phyloP scores from a whole-genome alignment of 1,140 invertebrate genomes.

The Idris sp. region DNA sequence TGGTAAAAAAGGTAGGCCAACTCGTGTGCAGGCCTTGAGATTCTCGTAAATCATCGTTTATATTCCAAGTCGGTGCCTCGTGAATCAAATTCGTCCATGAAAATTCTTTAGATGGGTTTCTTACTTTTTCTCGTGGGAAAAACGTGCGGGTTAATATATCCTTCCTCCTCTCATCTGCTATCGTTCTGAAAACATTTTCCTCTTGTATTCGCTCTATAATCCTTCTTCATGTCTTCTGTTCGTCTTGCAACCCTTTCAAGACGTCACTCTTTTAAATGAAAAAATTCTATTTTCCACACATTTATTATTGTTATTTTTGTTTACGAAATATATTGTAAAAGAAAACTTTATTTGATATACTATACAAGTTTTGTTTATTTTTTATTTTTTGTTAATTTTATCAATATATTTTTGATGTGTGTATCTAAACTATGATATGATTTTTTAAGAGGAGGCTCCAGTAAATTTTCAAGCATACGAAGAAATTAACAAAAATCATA shows the following conservation, averaged over 20 bases:
- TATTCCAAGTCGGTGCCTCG: conserved; percentile 68
- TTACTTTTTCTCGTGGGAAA: conserved; percentile 53
- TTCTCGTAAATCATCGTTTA: conserved; percentile 71
- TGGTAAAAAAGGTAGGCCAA: conserved; percentile 47
- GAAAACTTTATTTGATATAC: no score
- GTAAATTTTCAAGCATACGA: no score
- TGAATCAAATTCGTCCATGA: conserved; percentile 68
- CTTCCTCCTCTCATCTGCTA: conserved; percentile 51
- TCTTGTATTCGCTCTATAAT: conserved; percentile 31
- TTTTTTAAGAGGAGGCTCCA: no score
- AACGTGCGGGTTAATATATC: conserved; percentile 49
- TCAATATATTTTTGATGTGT: no score
- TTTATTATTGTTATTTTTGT: no score
- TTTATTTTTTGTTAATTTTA: no score
- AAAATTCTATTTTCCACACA: conserved; percentile 47
- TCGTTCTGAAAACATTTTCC: conserved; percentile 54
- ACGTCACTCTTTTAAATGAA: conserved; percentile 42
- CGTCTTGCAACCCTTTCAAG: conserved; percentile 36
- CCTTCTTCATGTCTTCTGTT: conserved; percentile 26
- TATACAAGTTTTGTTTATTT: no score
- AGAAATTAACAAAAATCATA: no score
- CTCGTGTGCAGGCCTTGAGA: conserved; percentile 55
- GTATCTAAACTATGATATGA: no score
- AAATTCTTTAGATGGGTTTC: conserved; percentile 60
- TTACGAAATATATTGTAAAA: no score